Evolutionary conservation across 2,797 vertebrate genomes (phyloP), one percentile per base, ranked within the genome.

Genomic region (Xenentodon cancila): DNA sequence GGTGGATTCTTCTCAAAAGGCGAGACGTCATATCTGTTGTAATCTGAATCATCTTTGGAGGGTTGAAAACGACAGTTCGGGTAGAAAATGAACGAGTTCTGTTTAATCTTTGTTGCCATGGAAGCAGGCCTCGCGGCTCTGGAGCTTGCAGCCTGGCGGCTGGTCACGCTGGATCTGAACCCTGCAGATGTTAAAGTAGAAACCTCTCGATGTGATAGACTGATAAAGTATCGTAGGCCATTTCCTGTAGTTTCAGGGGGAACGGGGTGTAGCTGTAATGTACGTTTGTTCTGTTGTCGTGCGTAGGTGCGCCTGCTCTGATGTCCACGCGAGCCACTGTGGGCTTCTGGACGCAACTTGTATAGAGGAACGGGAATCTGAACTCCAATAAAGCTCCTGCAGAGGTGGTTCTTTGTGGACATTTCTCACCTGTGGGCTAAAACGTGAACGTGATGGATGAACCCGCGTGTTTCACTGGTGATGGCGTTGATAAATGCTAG

Each of bases 381-480:
- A 73, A 68, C 84, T 83, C 63, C 61, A 52, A 73, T 81, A 47
- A 68, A 77, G 59, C 67, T 77, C 74, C 66, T 80, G 47, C 67
- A 64, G 1, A 54, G 58, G 50, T 7, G 42, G 30, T 47, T 40
- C 48, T 46, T 72, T 27, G 25, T 46, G 52, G 59, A 45, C 61
- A 53, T 58, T 61, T 65, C 72, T 87, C 80, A 88, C 82, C 67
- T 73, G 73, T 85, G 79, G 87, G 85, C 81, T 89, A 72, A 71
- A 74, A 78, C 79, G 74, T 50, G 45, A 67, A 12, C n/a, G 57
- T 56, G 49, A 63, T 76, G 44, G 32, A 53, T 62, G 53, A 72
- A 72, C 73, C 68, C 57, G 71, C 81, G 69, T 64, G 76, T 83
- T 61, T 80, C 76, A 77, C 86, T 75, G 77, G 79, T 73, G 65